phyloP scores from a whole-genome alignment of 53 echinoderm and acorn worm genomes.

The Luidia sarsii region DNA sequence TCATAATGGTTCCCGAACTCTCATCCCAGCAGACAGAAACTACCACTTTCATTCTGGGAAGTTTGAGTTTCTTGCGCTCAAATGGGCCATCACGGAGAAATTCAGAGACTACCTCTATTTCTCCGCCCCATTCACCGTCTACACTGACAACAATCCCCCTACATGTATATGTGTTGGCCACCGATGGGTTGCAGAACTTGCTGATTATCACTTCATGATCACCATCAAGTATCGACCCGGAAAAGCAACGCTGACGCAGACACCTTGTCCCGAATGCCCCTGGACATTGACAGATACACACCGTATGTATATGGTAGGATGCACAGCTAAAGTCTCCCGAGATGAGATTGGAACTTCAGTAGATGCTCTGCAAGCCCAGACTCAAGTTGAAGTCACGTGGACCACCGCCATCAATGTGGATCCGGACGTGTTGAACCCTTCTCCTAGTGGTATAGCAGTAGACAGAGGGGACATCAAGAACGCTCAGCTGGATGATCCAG shows the following conservation, averaged over 20 bases:
- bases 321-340: not conserved
- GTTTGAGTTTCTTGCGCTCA: conserved; percentile 58
- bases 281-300: conserved; percentile 9
- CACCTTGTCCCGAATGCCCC: conserved; percentile 49
- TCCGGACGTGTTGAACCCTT: not conserved
- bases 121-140: conserved; percentile 1
- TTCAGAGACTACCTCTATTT: conserved; percentile 44
- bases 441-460: not conserved
- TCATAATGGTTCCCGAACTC: conserved; percentile 30
- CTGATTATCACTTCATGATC: conserved; percentile 55
- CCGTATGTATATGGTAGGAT: too few species aligned
- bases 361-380: not conserved
- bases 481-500: not conserved
- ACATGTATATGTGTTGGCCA: conserved; percentile 43
- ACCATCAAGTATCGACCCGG: conserved; percentile 57
- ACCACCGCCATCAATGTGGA: not conserved
- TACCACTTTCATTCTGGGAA: conserved; percentile 19
- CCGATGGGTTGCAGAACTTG: conserved; percentile 63
- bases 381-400: not conserved
- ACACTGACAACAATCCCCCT: conserved; percentile 51
- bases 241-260: conserved; percentile 53
- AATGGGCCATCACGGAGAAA: conserved; percentile 16
- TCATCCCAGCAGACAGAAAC: conserved; percentile 34
- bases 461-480: not conserved
- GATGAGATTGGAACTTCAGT: not conserved